phyloP scores from a whole-genome alignment of 23 tunicate species.

The Diplosoma virens region DNA sequence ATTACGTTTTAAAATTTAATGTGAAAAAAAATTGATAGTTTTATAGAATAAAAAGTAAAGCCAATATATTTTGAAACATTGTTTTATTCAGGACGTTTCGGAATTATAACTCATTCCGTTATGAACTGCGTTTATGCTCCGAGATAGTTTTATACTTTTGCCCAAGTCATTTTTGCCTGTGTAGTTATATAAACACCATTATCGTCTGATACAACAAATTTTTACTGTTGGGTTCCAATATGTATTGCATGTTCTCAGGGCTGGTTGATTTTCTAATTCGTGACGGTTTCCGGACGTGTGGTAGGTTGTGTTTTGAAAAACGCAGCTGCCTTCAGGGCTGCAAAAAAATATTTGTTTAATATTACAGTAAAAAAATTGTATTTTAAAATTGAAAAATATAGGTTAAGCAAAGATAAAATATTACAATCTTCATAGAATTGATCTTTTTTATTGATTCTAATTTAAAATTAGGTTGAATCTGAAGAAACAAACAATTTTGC shows the following conservation, averaged over 20 bases:
- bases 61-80: too few relatives aligned
- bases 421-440: too few relatives aligned
- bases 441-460: too few relatives aligned
- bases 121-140: too few relatives aligned
- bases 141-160: too few relatives aligned
- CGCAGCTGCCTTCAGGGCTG: conserved; percentile 6
- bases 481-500: too few relatives aligned
- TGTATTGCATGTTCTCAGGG: conserved; percentile 73
- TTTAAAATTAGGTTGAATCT: too few relatives aligned
- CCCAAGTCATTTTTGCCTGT: too few relatives aligned
- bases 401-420: too few relatives aligned
- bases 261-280: conserved; percentile 37
- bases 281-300: conserved; percentile 64
- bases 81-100: too few relatives aligned
- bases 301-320: conserved; percentile 27
- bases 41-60: not conserved
- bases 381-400: too few relatives aligned
- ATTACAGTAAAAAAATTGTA: not conserved
- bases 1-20: not conserved
- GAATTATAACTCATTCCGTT: too few relatives aligned
- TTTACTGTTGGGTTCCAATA: conserved; percentile 73
- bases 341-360: not conserved
- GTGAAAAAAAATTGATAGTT: not conserved
- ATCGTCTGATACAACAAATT: not conserved
- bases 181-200: not conserved